Evolutionary conservation across 2,797 vertebrate genomes (phyloP), one percentile per base, ranked within the genome.

Genomic region (Agapornis canus): DNA sequence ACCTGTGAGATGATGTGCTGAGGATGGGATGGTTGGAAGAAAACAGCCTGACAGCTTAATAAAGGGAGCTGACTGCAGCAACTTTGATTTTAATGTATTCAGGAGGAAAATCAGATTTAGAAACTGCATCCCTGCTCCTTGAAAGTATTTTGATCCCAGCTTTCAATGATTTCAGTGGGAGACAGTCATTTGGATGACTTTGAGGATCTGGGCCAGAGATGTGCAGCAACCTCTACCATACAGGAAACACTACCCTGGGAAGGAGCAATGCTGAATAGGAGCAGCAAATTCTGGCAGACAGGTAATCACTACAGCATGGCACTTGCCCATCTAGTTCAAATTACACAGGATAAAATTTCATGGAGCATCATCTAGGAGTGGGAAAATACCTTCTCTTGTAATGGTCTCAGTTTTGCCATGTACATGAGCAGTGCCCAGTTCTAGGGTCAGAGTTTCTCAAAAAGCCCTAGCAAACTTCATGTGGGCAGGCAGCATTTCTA

Each of bases 101-200:
- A 25, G 76, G 49, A 87, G 15, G 43, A 78, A 78, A 92, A 69
- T 54, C 10, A 5, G 65, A 15, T 72, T 76, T 88, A 79, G 66
- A 79, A 92, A 63, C 29, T 79, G 47, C 51, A 69, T 68, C 42
- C 32, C 56, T 66, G 31, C 57, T 90, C 72, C 82, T 27, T 83
- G 42, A 59, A 59, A 70, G 64, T 47, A n/a, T 82, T 90, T 82
- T 68, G 29, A 35, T 66, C 59, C 27, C 29, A 83, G n/a, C 73
- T 79, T 82, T 86, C 70, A 73, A 11, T 79, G 66, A 79, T 90
- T 96, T 72, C 40, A 45, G 31, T 22, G 54, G 14, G n/a, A 82
- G 51, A 32, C 42, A 66, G 31, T 48, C 7, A 39, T 78, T 39
- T 64, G 52, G 82, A 21, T 57, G 70, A 31, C 47, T 78, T 31